Evolutionary conservation across 2,797 vertebrate species (phyloP).

Genomic region (Sebastes oblongus): DNA sequence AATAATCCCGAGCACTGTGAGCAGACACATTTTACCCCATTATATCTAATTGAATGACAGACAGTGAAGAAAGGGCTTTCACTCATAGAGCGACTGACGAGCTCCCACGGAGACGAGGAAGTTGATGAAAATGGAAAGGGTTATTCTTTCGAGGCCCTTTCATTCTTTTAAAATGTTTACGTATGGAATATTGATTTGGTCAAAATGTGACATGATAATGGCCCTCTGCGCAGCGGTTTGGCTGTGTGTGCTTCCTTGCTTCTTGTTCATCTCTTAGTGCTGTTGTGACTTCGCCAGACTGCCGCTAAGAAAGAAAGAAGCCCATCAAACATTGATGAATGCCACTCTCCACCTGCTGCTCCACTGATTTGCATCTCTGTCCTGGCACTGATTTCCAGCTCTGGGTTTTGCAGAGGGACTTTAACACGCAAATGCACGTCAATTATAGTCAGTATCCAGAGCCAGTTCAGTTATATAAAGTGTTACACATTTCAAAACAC

Average conservation of each 20-base stretch:
- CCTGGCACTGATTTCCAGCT: slow-evolving; percentile 55
- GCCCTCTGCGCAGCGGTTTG: slow-evolving; percentile 2
- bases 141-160: slow-evolving; percentile 26
- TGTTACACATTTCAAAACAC: slow-evolving; percentile 1
- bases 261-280: slow-evolving; percentile 22
- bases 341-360: slow-evolving; percentile 65
- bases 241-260: slow-evolving; percentile 5
- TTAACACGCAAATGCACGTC: slow-evolving; percentile 21
- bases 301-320: slow-evolving; percentile 50
- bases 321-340: slow-evolving; percentile 80
- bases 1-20: slow-evolving; percentile 31
- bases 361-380: slow-evolving; percentile 65
- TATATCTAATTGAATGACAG: slow-evolving; percentile 42
- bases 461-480: slow-evolving; percentile 19
- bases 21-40: slow-evolving; percentile 22
- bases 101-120: neutral
- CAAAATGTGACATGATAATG: slow-evolving; percentile 29
- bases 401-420: slow-evolving; percentile 22
- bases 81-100: slow-evolving; percentile 21
- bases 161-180: slow-evolving; percentile 39
- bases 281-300: slow-evolving; percentile 24
- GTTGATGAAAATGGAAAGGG: slow-evolving; percentile 27
- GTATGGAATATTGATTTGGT: slow-evolving; percentile 41
- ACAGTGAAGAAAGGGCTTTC: slow-evolving; percentile 23
- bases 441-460: slow-evolving; percentile 27